A percentile compares a stretch with the other conserved stretches of the same genome.
Evolutionary conservation across 2,113 vertebrate genomes (phyloP).

Genomic region (Elachura formosa): DNA sequence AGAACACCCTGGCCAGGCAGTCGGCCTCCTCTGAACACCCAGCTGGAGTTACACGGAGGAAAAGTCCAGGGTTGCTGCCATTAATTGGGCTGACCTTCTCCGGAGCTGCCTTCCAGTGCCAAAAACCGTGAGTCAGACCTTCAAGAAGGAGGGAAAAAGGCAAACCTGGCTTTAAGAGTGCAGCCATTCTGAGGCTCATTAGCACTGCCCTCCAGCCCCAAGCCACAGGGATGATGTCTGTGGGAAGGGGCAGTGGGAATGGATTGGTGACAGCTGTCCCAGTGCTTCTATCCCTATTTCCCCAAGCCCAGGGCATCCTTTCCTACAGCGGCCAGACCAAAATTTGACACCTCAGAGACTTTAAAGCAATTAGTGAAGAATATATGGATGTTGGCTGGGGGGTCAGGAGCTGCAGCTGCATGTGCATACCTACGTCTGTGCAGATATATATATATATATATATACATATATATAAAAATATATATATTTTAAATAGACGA

Average conservation of each 20-base stretch:
- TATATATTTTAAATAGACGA: not conserved
- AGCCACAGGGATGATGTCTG: not conserved
- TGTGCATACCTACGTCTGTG: not conserved
- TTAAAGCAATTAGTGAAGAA: not conserved
- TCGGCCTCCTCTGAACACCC: not conserved
- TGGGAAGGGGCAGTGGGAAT: not conserved
- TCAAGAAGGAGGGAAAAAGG: not conserved
- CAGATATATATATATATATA: not conserved
- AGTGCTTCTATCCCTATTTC: not conserved
- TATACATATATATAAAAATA: not conserved
- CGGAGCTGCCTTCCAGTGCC: not conserved
- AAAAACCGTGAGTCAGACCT: constrained; percentile 40
- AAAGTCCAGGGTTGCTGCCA: not conserved
- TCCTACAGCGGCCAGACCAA: not conserved
- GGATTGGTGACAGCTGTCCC: not conserved
- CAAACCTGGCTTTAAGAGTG: not conserved
- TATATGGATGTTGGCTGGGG: not conserved
- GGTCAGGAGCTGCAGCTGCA: not conserved
- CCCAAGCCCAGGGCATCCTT: not conserved
- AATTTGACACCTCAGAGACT: not conserved
- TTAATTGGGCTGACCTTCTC: constrained; percentile 18
- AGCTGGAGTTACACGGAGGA: not conserved
- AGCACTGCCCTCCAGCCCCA: not conserved
- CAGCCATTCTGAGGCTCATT: not conserved
- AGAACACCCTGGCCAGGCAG: not conserved